Evolutionary conservation across 2,888 invertebrate genomes (phyloP).

Genomic region (Eilema caniola): DNA sequence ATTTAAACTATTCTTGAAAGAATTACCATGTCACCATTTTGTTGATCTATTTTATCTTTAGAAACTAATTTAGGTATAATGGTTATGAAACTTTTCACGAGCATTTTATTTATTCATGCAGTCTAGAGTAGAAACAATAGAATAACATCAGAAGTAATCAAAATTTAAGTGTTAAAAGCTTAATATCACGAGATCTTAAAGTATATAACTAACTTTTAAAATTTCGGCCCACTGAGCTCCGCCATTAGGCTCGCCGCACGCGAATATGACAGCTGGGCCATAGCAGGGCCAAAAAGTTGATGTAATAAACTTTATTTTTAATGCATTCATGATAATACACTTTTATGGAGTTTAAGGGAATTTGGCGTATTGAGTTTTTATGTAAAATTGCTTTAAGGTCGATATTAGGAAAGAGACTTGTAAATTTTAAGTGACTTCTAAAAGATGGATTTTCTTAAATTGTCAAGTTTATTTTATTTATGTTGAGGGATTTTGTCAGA

Average conservation of each 20-base stretch:
- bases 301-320: conserved; percentile 15
- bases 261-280: conserved; percentile 12
- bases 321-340: conserved; percentile 7
- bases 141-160: neutral
- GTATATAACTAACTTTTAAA: neutral
- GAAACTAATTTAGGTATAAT: too few relatives aligned
- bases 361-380: conserved; percentile 10
- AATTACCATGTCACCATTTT: too few relatives aligned
- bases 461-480: too few relatives aligned
- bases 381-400: neutral
- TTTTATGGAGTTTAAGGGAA: conserved; percentile 12
- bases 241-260: conserved; percentile 12
- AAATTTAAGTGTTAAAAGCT: neutral
- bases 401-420: neutral
- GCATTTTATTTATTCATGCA: too few relatives aligned
- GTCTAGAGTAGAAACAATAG: too few relatives aligned
- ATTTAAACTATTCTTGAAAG: too few relatives aligned
- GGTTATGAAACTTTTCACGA: too few relatives aligned
- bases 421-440: neutral
- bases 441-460: too few relatives aligned
- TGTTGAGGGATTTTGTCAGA: too few relatives aligned
- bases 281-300: conserved; percentile 4
- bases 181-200: neutral
- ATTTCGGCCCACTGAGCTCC: conserved; percentile 3
- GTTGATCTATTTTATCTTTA: too few relatives aligned